phyloP scores from a whole-genome alignment of 2,888 invertebrate genomes.

The Cetonia aurata region DNA sequence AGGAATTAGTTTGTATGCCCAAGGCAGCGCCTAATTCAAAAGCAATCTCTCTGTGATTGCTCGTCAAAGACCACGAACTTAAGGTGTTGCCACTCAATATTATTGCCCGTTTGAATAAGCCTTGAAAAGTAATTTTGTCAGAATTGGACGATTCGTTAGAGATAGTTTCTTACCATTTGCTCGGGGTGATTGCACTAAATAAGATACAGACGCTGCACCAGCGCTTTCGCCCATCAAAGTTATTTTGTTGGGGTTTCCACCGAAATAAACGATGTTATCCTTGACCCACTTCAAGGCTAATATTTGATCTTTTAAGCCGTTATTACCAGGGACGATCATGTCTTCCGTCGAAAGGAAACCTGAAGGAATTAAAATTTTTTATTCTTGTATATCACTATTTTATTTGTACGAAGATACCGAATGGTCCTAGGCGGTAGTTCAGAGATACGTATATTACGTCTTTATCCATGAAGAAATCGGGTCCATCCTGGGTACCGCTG shows the following conservation, averaged over 20 bases:
- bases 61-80: neutral
- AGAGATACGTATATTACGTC: constrained; percentile 1
- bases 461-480: constrained; percentile 7
- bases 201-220: constrained; percentile 23
- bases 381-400: no score
- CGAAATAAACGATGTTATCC: constrained; percentile 35
- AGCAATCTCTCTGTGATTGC: neutral
- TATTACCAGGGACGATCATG: constrained; percentile 29
- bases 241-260: constrained; percentile 36
- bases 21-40: constrained; percentile 5
- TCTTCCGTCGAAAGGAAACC: constrained; percentile 42
- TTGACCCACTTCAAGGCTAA: constrained; percentile 35
- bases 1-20: neutral
- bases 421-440: constrained; percentile 8
- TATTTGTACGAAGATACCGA: neutral
- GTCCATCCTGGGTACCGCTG: neutral
- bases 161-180: constrained; percentile 16
- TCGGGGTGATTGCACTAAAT: constrained; percentile 15
- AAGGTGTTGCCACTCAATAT: constrained; percentile 3
- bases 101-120: constrained; percentile 1
- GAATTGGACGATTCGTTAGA: no score
- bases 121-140: neutral
- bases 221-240: constrained; percentile 41
- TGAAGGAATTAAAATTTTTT: neutral
- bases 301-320: constrained; percentile 33